A percentile compares a stretch with the other conserved stretches of the same genome.
phyloP scores from a whole-genome alignment of 2,113 vertebrate species.

The Ictalurus furcatus region DNA sequence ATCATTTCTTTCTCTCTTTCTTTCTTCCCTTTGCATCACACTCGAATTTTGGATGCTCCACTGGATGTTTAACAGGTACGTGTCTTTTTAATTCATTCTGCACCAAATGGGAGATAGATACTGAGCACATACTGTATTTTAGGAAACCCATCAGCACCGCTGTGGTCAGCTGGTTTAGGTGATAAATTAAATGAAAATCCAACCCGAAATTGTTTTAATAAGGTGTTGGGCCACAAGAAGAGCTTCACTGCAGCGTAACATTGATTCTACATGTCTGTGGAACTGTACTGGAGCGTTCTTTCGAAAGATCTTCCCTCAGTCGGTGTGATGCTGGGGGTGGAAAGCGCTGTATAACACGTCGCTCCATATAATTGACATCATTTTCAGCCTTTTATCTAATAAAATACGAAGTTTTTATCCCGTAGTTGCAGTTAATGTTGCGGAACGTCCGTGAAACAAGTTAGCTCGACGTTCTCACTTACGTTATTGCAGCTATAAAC shows the following conservation, averaged over 20 bases:
- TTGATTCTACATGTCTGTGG: not conserved
- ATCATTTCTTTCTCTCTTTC: constrained; percentile 26
- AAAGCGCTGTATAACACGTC: not conserved
- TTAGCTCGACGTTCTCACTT: not conserved
- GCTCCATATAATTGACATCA: not conserved
- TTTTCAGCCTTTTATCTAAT: not conserved
- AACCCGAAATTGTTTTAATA: not conserved
- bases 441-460: not conserved
- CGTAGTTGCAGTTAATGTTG: not conserved
- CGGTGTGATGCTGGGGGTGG: too few species aligned
- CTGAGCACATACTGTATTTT: not conserved
- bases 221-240: not conserved
- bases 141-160: too few species aligned
- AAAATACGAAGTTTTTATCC: not conserved
- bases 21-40: constrained; percentile 30
- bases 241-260: not conserved
- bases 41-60: constrained; percentile 52
- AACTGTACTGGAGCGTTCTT: not conserved
- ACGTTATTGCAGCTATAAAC: not conserved
- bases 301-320: not conserved
- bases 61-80: constrained; percentile 47
- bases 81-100: constrained; percentile 24
- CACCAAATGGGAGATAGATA: not conserved
- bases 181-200: not conserved
- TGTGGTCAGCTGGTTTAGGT: not conserved